Conservation (phyloP, 2,888 invertebrate genomes). For the Yponomeuta plumbellus region DNA sequence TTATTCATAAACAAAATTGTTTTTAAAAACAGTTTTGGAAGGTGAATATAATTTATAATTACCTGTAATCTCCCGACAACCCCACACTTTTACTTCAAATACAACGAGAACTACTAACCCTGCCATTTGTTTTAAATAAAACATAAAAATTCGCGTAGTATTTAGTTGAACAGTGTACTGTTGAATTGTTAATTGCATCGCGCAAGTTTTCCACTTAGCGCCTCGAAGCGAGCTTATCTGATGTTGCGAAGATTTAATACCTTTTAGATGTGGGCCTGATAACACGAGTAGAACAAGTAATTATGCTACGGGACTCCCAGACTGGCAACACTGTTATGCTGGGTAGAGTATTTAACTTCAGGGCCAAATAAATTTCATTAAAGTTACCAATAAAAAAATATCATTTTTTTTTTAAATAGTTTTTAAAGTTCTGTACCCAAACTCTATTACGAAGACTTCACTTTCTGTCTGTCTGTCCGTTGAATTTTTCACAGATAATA, state of each 20-base stretch:
- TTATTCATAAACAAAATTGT: no score
- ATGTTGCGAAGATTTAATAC: conserved; percentile 49
- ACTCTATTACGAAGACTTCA: no score
- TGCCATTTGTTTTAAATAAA: background rate
- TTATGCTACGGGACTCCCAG: background rate
- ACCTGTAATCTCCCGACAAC: no score
- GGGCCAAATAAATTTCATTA: no score
- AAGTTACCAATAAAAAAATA: no score
- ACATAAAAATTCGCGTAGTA: conserved; percentile 28
- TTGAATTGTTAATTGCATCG: conserved; percentile 66
- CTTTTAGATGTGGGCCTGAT: conserved; percentile 43
- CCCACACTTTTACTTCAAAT: background rate
- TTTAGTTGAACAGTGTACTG: conserved; percentile 25
- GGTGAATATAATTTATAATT: no score
- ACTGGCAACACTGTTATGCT: background rate
- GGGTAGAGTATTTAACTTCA: background rate
- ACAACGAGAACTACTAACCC: background rate
- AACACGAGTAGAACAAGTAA: conserved; percentile 19
- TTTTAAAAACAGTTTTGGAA: no score
- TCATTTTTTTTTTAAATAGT: no score
- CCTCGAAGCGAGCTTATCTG: conserved; percentile 50
- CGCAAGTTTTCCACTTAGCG: conserved; percentile 65
- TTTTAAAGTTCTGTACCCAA: no score
- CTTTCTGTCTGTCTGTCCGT: no score
- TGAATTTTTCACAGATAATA: no score